phyloP scores from a whole-genome alignment of 2,113 vertebrate genomes.

The Dolichotis patagonum region DNA sequence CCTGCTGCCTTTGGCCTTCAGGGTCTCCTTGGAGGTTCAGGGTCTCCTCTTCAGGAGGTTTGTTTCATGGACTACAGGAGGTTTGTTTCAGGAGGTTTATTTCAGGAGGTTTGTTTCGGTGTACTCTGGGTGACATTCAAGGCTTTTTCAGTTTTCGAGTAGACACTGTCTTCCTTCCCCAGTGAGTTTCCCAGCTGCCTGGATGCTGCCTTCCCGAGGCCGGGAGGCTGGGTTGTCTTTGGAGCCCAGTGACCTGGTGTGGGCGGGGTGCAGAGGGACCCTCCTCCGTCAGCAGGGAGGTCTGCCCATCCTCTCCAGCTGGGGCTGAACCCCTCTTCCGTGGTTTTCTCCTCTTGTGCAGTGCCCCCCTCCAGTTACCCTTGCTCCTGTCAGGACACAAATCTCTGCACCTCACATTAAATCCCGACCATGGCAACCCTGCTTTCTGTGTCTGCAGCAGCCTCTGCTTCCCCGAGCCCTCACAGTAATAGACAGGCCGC shows the following conservation, averaged over 20 bases:
- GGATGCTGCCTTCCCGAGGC: conserved; percentile 52
- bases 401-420: not conserved
- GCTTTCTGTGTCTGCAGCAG: not conserved
- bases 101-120: conserved; percentile 58
- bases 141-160: conserved; percentile 18
- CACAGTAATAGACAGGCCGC: not conserved
- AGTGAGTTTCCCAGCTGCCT: conserved; percentile 64
- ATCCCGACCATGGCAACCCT: not conserved
- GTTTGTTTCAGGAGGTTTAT: conserved; percentile 60
- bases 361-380: not conserved
- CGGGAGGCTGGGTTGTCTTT: conserved; percentile 11
- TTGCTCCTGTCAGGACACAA: not conserved
- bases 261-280: not conserved
- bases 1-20: not conserved
- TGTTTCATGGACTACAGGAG: too few relatives aligned
- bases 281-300: not conserved
- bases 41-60: conserved; percentile 61
- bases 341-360: not conserved
- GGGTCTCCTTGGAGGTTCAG: conserved; percentile 57
- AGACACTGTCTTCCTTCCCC: conserved; percentile 23
- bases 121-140: conserved; percentile 41
- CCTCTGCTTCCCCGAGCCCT: not conserved
- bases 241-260: not conserved
- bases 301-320: not conserved
- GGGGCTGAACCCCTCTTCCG: not conserved